Base-by-base conservation (phyloP, 2,797 vertebrate genomes). In the Notolabrus celidotus region DNA sequence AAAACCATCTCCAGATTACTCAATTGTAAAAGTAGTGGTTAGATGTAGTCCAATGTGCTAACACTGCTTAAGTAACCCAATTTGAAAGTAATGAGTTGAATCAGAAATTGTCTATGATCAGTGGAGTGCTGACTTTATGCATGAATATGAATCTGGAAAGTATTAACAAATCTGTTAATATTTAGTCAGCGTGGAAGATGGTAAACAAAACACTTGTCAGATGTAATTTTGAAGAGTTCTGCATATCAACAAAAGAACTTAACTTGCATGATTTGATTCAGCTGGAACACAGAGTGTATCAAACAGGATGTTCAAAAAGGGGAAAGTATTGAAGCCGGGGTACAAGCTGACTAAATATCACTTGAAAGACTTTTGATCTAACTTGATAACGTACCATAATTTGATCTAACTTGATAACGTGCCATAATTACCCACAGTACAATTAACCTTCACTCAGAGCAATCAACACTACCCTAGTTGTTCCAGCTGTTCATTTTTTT, bases 151-250 rank as follows among this genome's bases (percentile, higher is more conserved):
- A 36, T 41, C 23, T 20, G 23, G 39, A 39, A 53, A 34, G 14
- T n/a, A 14, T 15, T 2, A 19, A 27, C 27, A 65, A 42, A 31
- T 41, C n/a, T 47, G 36, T 14, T 20, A 46, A 39, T 31, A 20
- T 14, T 8, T 27, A 22, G 49, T 43, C 27, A 54, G 16, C 50
- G 41, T 51, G 43, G 25, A 64, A 15, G 23, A 45, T 20, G 68
- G 63, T 7, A 49, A 64, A 71, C 65, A 49, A 50, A 33, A 61
- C 27, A 22, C 5, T 16, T 60, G 46, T 58, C 4, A 20, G 1
- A 25, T 33, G 22, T 17, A 38, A 52, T 42, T 50, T 31, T 36
- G 36, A 6, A 15, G 16, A 33, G 38, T 22, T 22, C 17, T 39
- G 14, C 14, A 8, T 43, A 47, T 42, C 36, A 67, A 23, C 61